Conservation (phyloP, 2,797 vertebrate genomes). For the Coracias cyanogaster region DNA sequence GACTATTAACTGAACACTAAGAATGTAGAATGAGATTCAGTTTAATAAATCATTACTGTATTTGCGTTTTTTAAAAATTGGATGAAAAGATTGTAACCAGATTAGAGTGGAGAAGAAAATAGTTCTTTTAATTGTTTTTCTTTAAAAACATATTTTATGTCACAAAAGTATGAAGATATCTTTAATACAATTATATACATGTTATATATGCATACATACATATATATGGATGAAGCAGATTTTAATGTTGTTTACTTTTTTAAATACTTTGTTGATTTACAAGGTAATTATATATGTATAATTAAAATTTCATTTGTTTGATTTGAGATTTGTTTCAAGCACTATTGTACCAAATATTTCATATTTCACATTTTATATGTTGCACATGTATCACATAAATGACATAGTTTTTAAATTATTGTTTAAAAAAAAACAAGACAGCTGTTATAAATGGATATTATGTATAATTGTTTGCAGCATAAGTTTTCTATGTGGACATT, state of each 20-base stretch:
- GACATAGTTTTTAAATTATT: slow-evolving; percentile 87
- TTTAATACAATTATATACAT: slow-evolving; percentile 86
- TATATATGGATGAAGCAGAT: slow-evolving; percentile 87
- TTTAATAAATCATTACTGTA: slow-evolving; percentile 82
- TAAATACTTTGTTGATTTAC: slow-evolving; percentile 86
- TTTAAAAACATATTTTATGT: slow-evolving; percentile 87
- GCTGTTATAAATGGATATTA: slow-evolving; percentile 85
- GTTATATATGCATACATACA: slow-evolving; percentile 85
- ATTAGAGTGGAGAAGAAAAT: slow-evolving; percentile 83
- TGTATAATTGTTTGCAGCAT: slow-evolving; percentile 85
- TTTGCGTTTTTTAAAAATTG: slow-evolving; percentile 80
- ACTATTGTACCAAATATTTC: slow-evolving; percentile 89
- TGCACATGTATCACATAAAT: slow-evolving; percentile 83
- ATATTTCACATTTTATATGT: slow-evolving; percentile 87
- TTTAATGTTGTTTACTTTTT: slow-evolving; percentile 90
- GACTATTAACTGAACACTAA: slow-evolving; percentile 80
- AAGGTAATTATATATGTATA: slow-evolving; percentile 85
- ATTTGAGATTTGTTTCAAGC: slow-evolving; percentile 86
- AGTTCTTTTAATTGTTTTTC: slow-evolving; percentile 83
- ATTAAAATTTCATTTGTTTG: slow-evolving; percentile 85
- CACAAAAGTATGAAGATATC: slow-evolving; percentile 84
- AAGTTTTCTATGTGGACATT: slow-evolving; percentile 85
- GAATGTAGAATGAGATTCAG: slow-evolving; percentile 83
- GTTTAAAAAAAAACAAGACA: slow-evolving; percentile 82
- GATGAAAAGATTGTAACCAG: slow-evolving; percentile 84